Base-by-base conservation (phyloP, 2,113 vertebrate species). In the Podiceps cristatus region DNA sequence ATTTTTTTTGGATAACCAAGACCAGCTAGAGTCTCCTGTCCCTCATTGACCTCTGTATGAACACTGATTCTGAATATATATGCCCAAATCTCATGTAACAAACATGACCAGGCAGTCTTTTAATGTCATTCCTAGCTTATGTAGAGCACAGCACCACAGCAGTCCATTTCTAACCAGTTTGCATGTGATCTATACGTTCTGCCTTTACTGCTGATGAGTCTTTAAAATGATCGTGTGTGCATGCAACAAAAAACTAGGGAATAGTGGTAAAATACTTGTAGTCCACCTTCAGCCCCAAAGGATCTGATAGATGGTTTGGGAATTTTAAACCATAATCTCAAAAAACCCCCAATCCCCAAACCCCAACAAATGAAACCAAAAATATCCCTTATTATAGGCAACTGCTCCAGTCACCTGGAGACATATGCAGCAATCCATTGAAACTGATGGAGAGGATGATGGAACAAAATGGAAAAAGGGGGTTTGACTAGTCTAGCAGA, bases 401-500 rank as follows among this genome's bases (percentile, higher is more conserved):
- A 84, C 29, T 80, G 35, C 45, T 80, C 27, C 16, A 69, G 45
- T 80, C 63, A 89, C 72, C 55, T 84, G 59, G 47, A 95, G 59
- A 84, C 56, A 82, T 28, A 52, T 42, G 50, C 62, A 93, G 18
- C 49, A 80, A 53, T 53, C 33, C 37, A 29, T 20, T 91, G 76
- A 83, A 94, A 86, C 47, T 74, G 83, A 63, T 55, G n/a, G 37
- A 76, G 68, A 35, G 17, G 31, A 45, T 81, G 52, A 67, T 66
- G 55, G 86, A 90, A 93, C 37, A 86, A 90, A 86, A 40, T 92
- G 1, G 9, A 37, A 37, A 37, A 37, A 37, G 63, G 52, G 73
- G 27, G 44, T 95, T 81, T 93, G 86, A 73, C 56, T 71, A 75
- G 56, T 84, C 86, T 83, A 92, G 72, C 56, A 90, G 82, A 97